Evolutionary conservation across 1,140 invertebrate species (phyloP).

Genomic region (Drosophila littoralis): DNA sequence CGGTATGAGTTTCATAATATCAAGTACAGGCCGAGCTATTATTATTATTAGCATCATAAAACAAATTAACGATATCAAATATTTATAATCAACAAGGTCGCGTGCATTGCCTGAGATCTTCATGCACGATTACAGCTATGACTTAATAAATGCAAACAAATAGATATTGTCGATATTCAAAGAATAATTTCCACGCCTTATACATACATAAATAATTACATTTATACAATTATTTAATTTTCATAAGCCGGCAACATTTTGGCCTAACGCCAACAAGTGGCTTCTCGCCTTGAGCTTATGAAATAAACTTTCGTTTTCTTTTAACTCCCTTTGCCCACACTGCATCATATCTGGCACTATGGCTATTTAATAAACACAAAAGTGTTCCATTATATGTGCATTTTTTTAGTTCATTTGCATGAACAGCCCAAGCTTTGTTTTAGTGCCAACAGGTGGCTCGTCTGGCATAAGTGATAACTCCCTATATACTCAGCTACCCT

Average conservation of each 20-base stretch:
- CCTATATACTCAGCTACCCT: no score
- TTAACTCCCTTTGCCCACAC: no score
- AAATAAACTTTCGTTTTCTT: no score
- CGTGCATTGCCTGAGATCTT: slow-evolving; percentile 21
- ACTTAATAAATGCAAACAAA: slow-evolving; percentile 11
- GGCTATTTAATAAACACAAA: no score
- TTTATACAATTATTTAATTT: neutral
- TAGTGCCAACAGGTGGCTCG: neutral
- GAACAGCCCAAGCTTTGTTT: neutral
- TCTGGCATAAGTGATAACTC: neutral
- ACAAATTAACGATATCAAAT: neutral
- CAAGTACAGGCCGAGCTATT: neutral
- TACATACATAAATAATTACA: neutral
- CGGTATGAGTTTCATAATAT: neutral
- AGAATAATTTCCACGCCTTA: neutral
- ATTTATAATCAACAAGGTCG: slow-evolving; percentile 6
- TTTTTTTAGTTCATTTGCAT: neutral
- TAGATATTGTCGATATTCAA: neutral
- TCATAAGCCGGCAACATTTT: neutral
- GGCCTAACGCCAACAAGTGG: neutral
- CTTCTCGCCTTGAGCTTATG: neutral
- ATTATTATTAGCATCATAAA: neutral
- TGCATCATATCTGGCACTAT: no score
- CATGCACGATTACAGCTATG: slow-evolving; percentile 1
- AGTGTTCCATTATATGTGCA: neutral